A percentile compares a stretch with the other conserved stretches of the same genome.
Evolutionary conservation across 1,140 invertebrate genomes (phyloP).

Genomic region (Halictus rubicundus): DNA sequence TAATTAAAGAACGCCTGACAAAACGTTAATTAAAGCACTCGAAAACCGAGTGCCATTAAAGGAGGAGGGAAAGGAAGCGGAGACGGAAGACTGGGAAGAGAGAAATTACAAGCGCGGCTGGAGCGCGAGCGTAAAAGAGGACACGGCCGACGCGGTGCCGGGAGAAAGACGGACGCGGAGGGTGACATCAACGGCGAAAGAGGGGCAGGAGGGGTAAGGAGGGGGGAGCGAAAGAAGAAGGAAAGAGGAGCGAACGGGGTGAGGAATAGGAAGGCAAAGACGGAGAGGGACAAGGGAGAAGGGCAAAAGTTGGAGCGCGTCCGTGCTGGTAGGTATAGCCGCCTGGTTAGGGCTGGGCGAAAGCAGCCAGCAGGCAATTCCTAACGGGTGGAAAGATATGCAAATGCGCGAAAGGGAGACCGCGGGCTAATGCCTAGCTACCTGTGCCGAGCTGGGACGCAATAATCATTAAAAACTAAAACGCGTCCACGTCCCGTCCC

Average conservation of each 20-base stretch:
- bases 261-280: neutral
- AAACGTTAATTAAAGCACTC: slow-evolving; percentile 77
- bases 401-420: slow-evolving; percentile 70
- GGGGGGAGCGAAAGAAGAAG: neutral
- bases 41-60: slow-evolving; percentile 75
- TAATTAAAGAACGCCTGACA: slow-evolving; percentile 72
- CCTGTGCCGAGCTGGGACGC: slow-evolving; percentile 65
- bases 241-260: neutral
- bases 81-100: slow-evolving; percentile 42
- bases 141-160: slow-evolving; percentile 23
- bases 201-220: neutral
- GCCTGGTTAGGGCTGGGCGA: slow-evolving; percentile 57
- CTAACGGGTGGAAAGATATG: slow-evolving; percentile 77
- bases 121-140: slow-evolving; percentile 47
- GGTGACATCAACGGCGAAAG: neutral
- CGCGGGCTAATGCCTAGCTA: slow-evolving; percentile 61
- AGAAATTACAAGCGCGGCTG: slow-evolving; percentile 59
- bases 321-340: slow-evolving; percentile 64
- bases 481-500: slow-evolving; percentile 54
- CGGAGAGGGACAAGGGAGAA: slow-evolving; percentile 24
- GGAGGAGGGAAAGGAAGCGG: slow-evolving; percentile 49
- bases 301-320: slow-evolving; percentile 73
- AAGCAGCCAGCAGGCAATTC: slow-evolving; percentile 70
- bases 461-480: slow-evolving; percentile 80
- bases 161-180: neutral